Percentiles rank a stretch among this genome's conserved stretches.
Conservation (phyloP, 1,140 invertebrate genomes). For the Zaprionus camerounensis region DNA sequence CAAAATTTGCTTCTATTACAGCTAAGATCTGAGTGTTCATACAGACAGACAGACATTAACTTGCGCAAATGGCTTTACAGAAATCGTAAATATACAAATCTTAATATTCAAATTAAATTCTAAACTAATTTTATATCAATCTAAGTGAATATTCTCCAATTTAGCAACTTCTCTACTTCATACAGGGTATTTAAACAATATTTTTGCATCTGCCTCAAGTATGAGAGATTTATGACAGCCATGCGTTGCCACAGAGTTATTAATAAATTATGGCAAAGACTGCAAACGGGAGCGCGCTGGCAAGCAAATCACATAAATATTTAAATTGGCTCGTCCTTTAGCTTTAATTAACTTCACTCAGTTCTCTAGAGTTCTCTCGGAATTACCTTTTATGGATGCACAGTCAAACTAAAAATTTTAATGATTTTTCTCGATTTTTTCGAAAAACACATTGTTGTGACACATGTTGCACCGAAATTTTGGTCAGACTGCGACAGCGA, state of each 20-base stretch:
- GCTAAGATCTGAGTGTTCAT: too few species aligned
- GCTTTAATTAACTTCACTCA: constrained; percentile 63
- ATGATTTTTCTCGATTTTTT: constrained; percentile 19
- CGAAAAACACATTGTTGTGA: constrained; percentile 37
- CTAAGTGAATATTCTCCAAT: background rate
- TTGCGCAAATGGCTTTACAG: too few species aligned
- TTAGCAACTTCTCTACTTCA: background rate
- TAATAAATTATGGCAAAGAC: constrained; percentile 64
- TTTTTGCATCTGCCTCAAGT: constrained; percentile 75
- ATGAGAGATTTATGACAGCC: constrained; percentile 80
- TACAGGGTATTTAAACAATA: constrained; percentile 40
- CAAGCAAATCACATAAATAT: constrained; percentile 52
- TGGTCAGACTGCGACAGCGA: constrained; percentile 58
- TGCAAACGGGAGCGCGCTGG: constrained; percentile 19
- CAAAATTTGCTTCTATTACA: too few species aligned
- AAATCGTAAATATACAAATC: too few species aligned
- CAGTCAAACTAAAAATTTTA: constrained; percentile 22
- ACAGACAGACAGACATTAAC: too few species aligned
- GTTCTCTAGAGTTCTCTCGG: constrained; percentile 41
- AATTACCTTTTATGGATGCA: constrained; percentile 49
- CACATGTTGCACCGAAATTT: constrained; percentile 61
- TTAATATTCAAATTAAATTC: background rate
- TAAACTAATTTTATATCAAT: background rate
- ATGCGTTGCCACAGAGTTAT: constrained; percentile 62
- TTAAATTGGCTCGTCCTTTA: constrained; percentile 63